Conservation (phyloP, 2,797 vertebrate genomes). For the Emys orbicularis region DNA sequence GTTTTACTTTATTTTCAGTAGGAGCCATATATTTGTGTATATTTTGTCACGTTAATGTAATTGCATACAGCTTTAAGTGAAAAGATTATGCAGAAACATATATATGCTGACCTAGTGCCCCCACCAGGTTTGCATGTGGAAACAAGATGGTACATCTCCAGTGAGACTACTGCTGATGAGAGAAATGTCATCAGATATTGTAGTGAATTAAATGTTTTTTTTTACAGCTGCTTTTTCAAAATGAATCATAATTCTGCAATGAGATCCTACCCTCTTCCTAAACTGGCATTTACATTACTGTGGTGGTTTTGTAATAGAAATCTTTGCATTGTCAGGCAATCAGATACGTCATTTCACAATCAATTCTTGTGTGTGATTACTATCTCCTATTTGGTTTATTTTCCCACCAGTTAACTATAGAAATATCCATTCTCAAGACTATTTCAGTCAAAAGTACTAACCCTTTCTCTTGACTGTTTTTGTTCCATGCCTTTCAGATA, state of each 20-base stretch:
- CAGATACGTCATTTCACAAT: constrained; percentile 22
- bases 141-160: constrained; percentile 7
- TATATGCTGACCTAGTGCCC: constrained; percentile 34
- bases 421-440: constrained; percentile 16
- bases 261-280: neutral
- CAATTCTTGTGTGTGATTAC: neutral
- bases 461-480: constrained; percentile 17
- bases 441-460: constrained; percentile 46
- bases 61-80: neutral
- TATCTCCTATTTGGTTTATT: neutral
- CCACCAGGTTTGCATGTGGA: constrained; percentile 32
- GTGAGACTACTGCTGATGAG: neutral
- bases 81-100: neutral
- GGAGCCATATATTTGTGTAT: fast-evolving
- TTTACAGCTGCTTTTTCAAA: neutral
- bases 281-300: neutral
- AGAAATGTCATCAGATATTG: neutral
- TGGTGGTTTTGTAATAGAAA: neutral
- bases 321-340: neutral
- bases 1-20: neutral
- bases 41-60: neutral
- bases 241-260: neutral
- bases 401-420: constrained; percentile 39
- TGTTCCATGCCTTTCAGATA: constrained; percentile 27
- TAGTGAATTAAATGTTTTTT: neutral